Evolutionary conservation across 2,888 invertebrate genomes (phyloP), one percentile per base, ranked within the genome.

Genomic region (Xanthostigma xanthostigma): DNA sequence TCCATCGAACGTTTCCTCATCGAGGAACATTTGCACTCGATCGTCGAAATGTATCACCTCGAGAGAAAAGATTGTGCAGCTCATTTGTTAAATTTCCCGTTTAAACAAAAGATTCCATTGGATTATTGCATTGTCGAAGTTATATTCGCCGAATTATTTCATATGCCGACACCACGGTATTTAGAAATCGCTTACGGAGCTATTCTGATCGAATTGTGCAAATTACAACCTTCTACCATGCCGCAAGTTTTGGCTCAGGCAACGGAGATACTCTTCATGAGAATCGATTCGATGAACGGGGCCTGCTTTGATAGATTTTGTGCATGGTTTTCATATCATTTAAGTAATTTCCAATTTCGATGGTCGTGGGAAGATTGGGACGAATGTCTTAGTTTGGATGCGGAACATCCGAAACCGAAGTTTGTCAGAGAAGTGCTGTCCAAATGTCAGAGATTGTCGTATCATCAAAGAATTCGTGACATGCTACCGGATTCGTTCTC

Each of bases 301-400:
- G 84, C 91, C 2, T 93, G 95, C 63, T 90, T 97, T 67, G 97
- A 98, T 68, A 81, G 96, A 59, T 94, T 98, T 65, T 89, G 88
- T 27, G 84, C 82, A 65, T 99, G 98, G 98, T 98, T 98, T 68
- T 81, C 91, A 1, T 97, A 97, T 66, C 97, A 98, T 69, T 74
- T 98, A 67, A 96, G 96, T 65, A 98, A 98, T 71, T 98, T 98
- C 67, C 96, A 98, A 67, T 98, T 94, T 65, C 82, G 94, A 47
- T 98, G 97, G 97, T 92, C 92, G 2, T 98, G 98, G 98, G 91
- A 92, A 56, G 93, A 93, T 62, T 93, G 93, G 93, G 86, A 87
- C 61, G 81, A 82, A 11, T 89, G 89, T 59, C 71, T 90, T n/a
- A 77, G 82, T 54, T 69, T 91, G 27, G 91, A 92, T 62, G 65